phyloP scores from a whole-genome alignment of 1,140 invertebrate species.

The Metopolophium dirhodum region DNA sequence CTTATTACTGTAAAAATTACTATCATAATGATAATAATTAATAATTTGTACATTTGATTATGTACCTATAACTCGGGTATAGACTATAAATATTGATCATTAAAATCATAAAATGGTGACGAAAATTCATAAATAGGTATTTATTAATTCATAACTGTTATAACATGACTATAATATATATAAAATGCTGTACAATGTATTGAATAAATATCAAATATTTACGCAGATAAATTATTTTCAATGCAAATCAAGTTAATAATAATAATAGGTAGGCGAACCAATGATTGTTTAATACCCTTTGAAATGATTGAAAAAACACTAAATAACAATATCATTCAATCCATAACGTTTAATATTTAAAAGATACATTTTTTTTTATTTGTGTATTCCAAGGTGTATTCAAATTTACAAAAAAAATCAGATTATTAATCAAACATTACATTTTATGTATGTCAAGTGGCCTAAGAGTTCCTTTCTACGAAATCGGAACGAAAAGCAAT shows the following conservation, averaged over 20 bases:
- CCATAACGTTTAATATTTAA: background rate
- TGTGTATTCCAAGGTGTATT: background rate
- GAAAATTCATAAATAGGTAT: background rate
- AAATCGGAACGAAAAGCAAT: background rate
- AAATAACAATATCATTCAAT: background rate
- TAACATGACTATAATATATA: too few relatives aligned
- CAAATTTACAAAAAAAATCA: background rate
- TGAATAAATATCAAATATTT: background rate
- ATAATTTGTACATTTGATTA: background rate
- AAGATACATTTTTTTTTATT: background rate
- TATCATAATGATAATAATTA: background rate
- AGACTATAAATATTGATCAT: background rate
- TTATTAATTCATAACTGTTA: too few relatives aligned
- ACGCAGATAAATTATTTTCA: background rate
- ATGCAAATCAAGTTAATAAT: background rate
- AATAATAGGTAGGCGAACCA: background rate
- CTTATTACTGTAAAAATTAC: too few relatives aligned
- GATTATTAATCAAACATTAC: background rate
- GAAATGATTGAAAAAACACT: background rate
- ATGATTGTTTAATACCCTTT: background rate
- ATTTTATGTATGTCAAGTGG: background rate
- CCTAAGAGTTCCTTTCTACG: background rate
- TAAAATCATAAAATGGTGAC: background rate
- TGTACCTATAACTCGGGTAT: background rate
- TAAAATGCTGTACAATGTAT: background rate